Conservation (phyloP, 2,797 vertebrate species). For the Remorina albescens region DNA sequence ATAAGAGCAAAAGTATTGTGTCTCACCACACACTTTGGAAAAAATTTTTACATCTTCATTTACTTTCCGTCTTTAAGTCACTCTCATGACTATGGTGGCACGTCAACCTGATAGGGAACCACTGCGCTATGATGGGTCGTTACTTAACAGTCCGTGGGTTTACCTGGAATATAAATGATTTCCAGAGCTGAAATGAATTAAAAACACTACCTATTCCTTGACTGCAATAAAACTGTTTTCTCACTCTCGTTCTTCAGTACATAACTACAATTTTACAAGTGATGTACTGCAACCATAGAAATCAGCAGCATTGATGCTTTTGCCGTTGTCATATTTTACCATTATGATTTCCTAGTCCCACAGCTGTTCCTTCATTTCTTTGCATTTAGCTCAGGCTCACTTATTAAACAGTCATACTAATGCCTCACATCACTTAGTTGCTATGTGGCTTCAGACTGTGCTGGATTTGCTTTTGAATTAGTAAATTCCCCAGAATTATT, state of each 20-base stretch:
- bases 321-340: background rate
- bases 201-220: background rate
- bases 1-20: no score
- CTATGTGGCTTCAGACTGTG: conserved; percentile 30
- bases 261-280: background rate
- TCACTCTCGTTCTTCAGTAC: background rate
- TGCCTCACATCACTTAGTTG: conserved; percentile 28
- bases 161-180: background rate
- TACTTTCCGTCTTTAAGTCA: no score
- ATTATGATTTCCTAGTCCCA: conserved; percentile 9
- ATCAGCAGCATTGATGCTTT: background rate
- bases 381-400: conserved; percentile 19
- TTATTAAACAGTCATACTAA: conserved; percentile 35
- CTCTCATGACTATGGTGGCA: background rate
- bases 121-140: background rate
- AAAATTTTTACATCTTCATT: no score
- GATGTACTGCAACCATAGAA: background rate
- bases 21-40: no score
- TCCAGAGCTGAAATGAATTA: background rate
- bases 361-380: no score
- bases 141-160: background rate
- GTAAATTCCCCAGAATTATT: conserved; percentile 48
- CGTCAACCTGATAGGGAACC: background rate
- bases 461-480: conserved; percentile 49
- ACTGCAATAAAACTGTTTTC: background rate